Evolutionary conservation across 2,888 invertebrate genomes (phyloP).

Genomic region (Drosophila mimetica): DNA sequence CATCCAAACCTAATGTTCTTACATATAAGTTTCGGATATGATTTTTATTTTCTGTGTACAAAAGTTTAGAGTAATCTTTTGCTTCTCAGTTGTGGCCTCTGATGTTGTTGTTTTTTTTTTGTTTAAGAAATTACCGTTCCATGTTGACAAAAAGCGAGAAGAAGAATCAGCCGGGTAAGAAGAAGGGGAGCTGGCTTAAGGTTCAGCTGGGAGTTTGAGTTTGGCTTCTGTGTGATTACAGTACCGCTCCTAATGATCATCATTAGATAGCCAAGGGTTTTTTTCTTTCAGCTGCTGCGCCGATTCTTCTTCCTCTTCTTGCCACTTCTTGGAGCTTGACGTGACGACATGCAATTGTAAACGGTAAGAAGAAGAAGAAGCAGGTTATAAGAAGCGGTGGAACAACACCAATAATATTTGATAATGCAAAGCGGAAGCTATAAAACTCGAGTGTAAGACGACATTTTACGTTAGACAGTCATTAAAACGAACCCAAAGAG

Average conservation of each 20-base stretch:
- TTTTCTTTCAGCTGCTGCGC: constrained; percentile 30
- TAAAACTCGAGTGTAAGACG: constrained; percentile 59
- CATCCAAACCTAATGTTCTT: background rate
- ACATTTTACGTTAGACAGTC: constrained; percentile 50
- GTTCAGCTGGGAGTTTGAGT: constrained; percentile 27
- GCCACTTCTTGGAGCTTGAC: constrained; percentile 46
- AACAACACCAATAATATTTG: constrained; percentile 70
- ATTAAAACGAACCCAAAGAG: constrained; percentile 26
- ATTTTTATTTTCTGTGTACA: constrained; percentile 54
- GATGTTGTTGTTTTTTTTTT: constrained; percentile 30
- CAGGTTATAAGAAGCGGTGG: constrained; percentile 25
- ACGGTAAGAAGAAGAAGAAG: constrained; percentile 9
- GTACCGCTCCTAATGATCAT: constrained; percentile 72
- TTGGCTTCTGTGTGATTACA: constrained; percentile 59
- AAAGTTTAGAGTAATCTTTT: constrained; percentile 69
- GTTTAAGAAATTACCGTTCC: constrained; percentile 70
- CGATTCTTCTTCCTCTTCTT: background rate
- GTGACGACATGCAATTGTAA: constrained; percentile 74
- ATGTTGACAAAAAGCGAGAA: constrained; percentile 71
- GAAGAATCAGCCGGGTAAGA: background rate
- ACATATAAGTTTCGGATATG: background rate
- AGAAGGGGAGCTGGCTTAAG: constrained; percentile 21
- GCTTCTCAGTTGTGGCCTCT: constrained; percentile 13
- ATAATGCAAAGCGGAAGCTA: constrained; percentile 78
- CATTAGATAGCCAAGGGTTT: constrained; percentile 77